These are phyloP conservation scores for Neodiprion virginianus DNA, from an alignment of 1,140 invertebrate species.

Conservation along the genomic window DNA sequence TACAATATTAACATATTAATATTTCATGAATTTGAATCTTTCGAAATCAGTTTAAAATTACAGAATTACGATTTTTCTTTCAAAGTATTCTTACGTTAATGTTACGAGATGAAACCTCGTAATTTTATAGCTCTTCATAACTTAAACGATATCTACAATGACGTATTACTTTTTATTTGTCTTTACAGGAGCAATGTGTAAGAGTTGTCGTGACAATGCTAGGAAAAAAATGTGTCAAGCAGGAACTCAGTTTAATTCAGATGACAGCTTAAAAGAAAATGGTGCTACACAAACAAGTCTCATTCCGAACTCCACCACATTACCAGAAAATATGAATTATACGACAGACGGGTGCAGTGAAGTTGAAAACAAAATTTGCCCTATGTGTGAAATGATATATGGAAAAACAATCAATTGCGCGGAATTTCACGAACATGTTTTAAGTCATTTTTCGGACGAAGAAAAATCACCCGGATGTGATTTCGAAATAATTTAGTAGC, in stretches of 20 bases:
- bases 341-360: conserved; percentile 26
- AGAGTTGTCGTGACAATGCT: conserved; percentile 44
- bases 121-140: no score
- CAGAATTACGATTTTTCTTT: conserved; percentile 11
- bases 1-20: no score
- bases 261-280: conserved; percentile 46
- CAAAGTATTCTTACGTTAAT: no score
- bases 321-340: conserved; percentile 32
- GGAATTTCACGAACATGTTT: conserved; percentile 60
- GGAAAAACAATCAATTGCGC: conserved; percentile 47
- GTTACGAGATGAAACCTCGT: no score
- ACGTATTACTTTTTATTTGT: not conserved
- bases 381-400: conserved; percentile 55
- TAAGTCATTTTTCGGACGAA: conserved; percentile 57
- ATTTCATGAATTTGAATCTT: conserved; percentile 3
- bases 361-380: conserved; percentile 51
- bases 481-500: conserved; percentile 19
- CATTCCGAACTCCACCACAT: conserved; percentile 27
- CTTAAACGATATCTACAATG: conserved; percentile 6
- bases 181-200: conserved; percentile 44
- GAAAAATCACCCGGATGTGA: conserved; percentile 37
- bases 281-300: conserved; percentile 52
- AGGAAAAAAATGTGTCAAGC: conserved; percentile 49
- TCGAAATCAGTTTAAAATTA: conserved; percentile 1
- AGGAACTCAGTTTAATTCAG: conserved; percentile 49